These are phyloP conservation scores for Digitonthophagus gazella DNA, from an alignment of 2,888 invertebrate species.

Conservation along the genomic window DNA sequence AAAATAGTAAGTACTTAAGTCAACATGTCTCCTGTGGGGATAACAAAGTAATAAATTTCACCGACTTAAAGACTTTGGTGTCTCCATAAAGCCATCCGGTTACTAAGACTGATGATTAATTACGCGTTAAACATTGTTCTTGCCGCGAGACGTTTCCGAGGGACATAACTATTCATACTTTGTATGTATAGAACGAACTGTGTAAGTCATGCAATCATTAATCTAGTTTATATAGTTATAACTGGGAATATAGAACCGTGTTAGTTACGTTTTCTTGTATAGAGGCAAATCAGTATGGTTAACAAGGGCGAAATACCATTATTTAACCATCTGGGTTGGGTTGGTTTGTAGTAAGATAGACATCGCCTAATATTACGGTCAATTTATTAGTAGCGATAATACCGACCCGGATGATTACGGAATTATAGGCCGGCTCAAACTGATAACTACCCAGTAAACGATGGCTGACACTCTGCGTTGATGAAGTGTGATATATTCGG, in stretches of 20 bases:
- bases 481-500: not conserved
- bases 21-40: not conserved
- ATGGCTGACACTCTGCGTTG: not conserved
- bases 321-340: not conserved
- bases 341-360: not conserved
- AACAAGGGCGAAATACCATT: not conserved
- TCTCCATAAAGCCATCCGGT: not conserved
- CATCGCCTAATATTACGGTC: not conserved
- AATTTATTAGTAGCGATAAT: not conserved
- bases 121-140: not conserved
- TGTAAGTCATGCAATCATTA: not conserved
- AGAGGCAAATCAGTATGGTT: not conserved
- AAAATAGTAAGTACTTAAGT: too few species aligned
- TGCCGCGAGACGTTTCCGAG: not conserved
- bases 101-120: not conserved
- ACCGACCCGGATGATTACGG: not conserved
- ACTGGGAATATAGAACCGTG: not conserved
- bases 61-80: not conserved
- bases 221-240: not conserved
- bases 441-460: not conserved
- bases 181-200: not conserved
- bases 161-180: not conserved
- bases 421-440: not conserved
- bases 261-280: not conserved
- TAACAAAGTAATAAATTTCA: not conserved